phyloP scores from a whole-genome alignment of 2,888 invertebrate genomes.

The Abscondita cerata region DNA sequence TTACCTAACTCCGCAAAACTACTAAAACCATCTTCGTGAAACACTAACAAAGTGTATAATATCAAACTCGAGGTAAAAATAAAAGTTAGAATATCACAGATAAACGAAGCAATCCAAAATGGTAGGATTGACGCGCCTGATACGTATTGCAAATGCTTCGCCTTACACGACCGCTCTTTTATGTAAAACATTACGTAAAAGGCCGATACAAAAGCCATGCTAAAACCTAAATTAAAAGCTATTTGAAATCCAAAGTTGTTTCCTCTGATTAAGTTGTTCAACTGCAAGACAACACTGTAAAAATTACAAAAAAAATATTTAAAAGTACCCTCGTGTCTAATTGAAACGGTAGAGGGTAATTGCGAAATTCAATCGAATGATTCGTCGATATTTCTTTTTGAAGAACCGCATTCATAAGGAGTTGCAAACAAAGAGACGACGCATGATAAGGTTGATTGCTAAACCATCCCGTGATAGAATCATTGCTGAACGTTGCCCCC shows the following conservation, averaged over 20 bases:
- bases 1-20: conserved; percentile 63
- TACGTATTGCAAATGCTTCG: conserved; percentile 75
- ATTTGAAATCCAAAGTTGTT: conserved; percentile 63
- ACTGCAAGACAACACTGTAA: conserved; percentile 42
- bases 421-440: conserved; percentile 69
- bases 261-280: conserved; percentile 48
- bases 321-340: conserved; percentile 61
- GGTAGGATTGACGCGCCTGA: conserved; percentile 71
- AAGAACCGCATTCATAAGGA: conserved; percentile 61
- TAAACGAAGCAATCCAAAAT: conserved; percentile 73
- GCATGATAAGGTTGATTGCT: conserved; percentile 74
- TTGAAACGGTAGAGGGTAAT: conserved; percentile 73
- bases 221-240: conserved; percentile 74
- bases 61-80: conserved; percentile 64
- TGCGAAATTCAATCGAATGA: conserved; percentile 60
- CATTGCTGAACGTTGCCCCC: conserved; percentile 63
- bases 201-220: conserved; percentile 73
- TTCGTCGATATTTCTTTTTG: conserved; percentile 45
- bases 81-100: conserved; percentile 73
- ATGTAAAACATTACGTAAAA: conserved; percentile 69
- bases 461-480: conserved; percentile 70
- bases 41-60: conserved; percentile 67
- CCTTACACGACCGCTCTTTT: conserved; percentile 71
- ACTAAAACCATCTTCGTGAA: conserved; percentile 69
- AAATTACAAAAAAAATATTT: conserved; percentile 5